Percentiles rank a stretch among this genome's conserved stretches.
These are phyloP conservation scores for Polypedilum pembai DNA, from an alignment of 1,140 invertebrate species.

Conservation along the genomic window DNA sequence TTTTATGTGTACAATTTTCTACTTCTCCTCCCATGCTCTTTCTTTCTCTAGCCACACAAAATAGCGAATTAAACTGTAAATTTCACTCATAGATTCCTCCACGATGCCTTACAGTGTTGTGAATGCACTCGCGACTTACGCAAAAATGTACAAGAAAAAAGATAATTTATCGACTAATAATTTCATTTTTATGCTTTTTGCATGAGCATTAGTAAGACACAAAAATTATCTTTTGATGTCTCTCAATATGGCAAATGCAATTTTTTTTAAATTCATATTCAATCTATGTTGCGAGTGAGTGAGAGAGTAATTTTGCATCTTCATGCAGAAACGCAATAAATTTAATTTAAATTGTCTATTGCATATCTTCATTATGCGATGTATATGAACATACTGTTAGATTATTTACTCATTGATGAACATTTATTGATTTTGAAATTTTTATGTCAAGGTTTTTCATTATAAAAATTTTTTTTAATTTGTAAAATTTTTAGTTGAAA, in stretches of 20 bases:
- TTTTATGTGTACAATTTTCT: slow-evolving; percentile 22
- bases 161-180: slow-evolving; percentile 11
- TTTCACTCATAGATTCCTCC: not conserved
- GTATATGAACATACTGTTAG: not conserved
- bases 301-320: not conserved
- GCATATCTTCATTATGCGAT: not conserved
- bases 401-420: not conserved
- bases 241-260: not conserved
- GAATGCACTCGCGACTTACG: not conserved
- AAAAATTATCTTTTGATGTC: slow-evolving; percentile 9
- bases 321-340: slow-evolving; percentile 4
- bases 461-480: too few species aligned
- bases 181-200: not conserved
- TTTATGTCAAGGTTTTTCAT: not conserved
- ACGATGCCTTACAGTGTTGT: not conserved
- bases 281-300: not conserved
- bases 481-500: too few species aligned
- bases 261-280: slow-evolving; percentile 5
- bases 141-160: not conserved
- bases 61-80: slow-evolving; percentile 26
- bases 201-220: not conserved
- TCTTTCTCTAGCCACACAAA: not conserved
- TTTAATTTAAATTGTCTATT: not conserved
- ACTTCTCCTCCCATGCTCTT: slow-evolving; percentile 23
- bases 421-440: slow-evolving; percentile 15